Base-by-base conservation (phyloP, 1,140 invertebrate genomes). In the Penaeus chinensis region DNA sequence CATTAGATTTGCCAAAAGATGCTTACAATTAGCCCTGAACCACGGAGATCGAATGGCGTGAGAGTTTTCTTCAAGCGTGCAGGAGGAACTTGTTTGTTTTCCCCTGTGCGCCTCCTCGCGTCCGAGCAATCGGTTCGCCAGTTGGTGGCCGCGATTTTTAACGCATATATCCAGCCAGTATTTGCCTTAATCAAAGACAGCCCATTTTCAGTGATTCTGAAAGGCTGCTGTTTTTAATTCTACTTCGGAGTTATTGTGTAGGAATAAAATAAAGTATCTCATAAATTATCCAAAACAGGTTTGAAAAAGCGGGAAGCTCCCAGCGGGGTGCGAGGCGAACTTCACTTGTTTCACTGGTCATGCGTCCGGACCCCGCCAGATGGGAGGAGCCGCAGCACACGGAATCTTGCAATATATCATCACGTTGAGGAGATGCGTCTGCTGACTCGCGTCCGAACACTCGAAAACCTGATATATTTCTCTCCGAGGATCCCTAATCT, bases 371-470 rank as follows among this genome's bases (percentile, higher is more conserved):
- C 82, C 42, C 47, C 69, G 20, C 82, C 54, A 76, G 80, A 77
- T 82, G 69, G 80, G 80, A 87, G 85, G 85, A 87, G 78, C 61
- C 85, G 60, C 85, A 71, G 42, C 60, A 66, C 85, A 87, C 85
- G 85, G 85, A 80, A 87, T 82, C 80, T 66, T 87, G 85, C 85
- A 87, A 87, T 87, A 87, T 83, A 87, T 87, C 85, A 87, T 87
- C 85, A 82, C 79, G 66, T 27, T 82, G 85, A 87, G 85, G 85
- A 82, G 85, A 74, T 47, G 79, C 85, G 85, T 82, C 79, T 65
- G 85, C 85, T 82, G 80, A 61, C 69, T 61, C 54, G 80, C 37
- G 85, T 82, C 54, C 80, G 85, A 83, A 83, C 80, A 76, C 60
- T 61, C 60, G 61, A n/a, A 82, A 54, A 62, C 32, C 79, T 32